Evolutionary conservation across 2,113 vertebrate species (phyloP), one percentile per base, ranked within the genome.

Genomic region (Salvelinus namaycush): DNA sequence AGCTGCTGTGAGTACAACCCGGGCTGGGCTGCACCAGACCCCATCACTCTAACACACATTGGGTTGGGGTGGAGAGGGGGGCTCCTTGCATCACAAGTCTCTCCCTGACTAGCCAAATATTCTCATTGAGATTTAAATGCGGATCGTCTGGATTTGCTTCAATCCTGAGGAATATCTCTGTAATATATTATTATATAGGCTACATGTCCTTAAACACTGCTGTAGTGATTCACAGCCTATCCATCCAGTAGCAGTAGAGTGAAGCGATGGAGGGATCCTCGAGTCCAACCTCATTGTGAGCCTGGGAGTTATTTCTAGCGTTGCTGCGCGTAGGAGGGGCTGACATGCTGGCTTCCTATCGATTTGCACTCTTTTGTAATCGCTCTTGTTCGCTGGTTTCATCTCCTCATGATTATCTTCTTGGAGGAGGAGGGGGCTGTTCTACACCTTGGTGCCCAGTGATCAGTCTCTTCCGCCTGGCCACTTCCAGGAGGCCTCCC

Each of bases 291-390:
- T 86, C 84, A 84, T 75, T 86, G 89, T 83, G 76, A 90, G 87
- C 73, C 26, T 54, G 29, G 16, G 85, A 86, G 88, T 73, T 88
- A 92, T 86, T 91, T 89, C 81, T 1, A 84, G 87, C 68, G 73
- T 78, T 76, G 79, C 70, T 59, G 72, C 75, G 69, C 87, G 89
- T 91, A 89, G 90, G 91, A 89, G 87, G 87, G 72, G 83, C 86
- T 84, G 91, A 92, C 87, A 90, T 78, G 84, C 90, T 88, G 85
- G 90, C 85, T 91, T 90, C 86, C 86, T 88, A 91, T 93, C 79
- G 89, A 93, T 92, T 84, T 79, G 83, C 79, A 82, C 86, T 90
- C 88, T 89, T 91, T 88, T 91, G 83, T 92, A 88, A 91, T 31
- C 75, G 62, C 79, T 84, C 84, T 82, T 75, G 70, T 79, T 87